Conservation (phyloP, 1,140 invertebrate genomes). For the Eumeta japonica region DNA sequence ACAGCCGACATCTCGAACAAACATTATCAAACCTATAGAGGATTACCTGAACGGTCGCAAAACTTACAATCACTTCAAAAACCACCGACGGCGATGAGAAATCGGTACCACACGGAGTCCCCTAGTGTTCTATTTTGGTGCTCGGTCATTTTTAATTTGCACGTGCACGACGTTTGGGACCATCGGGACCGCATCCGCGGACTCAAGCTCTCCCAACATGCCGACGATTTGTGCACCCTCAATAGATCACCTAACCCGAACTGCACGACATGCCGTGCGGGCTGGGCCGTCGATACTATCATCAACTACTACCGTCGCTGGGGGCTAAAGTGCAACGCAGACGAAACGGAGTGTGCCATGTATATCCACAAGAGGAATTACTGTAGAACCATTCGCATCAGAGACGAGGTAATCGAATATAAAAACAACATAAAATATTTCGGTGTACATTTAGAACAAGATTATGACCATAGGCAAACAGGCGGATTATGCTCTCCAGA, state of each 20-base stretch:
- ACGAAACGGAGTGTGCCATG: slow-evolving; percentile 7
- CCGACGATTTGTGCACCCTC: slow-evolving; percentile 6
- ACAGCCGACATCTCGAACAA: neutral
- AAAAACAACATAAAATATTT: too few relatives aligned
- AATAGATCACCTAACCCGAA: slow-evolving; percentile 7
- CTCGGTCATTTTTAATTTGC: slow-evolving; percentile 3
- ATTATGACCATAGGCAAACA: slow-evolving; percentile 8
- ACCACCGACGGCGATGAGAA: slow-evolving; percentile 4
- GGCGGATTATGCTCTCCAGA: neutral
- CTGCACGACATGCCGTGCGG: neutral
- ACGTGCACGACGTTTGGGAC: slow-evolving; percentile 3
- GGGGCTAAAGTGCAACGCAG: slow-evolving; percentile 5
- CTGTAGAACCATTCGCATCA: slow-evolving; percentile 5
- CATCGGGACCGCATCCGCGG: slow-evolving; percentile 2
- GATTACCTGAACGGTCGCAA: slow-evolving; percentile 4
- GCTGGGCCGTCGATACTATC: slow-evolving; percentile 4
- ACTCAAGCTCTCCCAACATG: too few relatives aligned
- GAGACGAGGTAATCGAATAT: slow-evolving; percentile 4
- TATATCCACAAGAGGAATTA: slow-evolving; percentile 5
- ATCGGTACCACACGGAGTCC: slow-evolving; percentile 7
- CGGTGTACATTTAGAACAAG: slow-evolving; percentile 7
- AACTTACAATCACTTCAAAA: slow-evolving; percentile 2
- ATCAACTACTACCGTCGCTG: slow-evolving; percentile 6
- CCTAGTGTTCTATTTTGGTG: slow-evolving; percentile 7
- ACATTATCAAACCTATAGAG: slow-evolving; percentile 5